Percentiles rank a stretch among this genome's conserved stretches.
Evolutionary conservation across 2,797 vertebrate species (phyloP).

Genomic region (Muscicapa striata): DNA sequence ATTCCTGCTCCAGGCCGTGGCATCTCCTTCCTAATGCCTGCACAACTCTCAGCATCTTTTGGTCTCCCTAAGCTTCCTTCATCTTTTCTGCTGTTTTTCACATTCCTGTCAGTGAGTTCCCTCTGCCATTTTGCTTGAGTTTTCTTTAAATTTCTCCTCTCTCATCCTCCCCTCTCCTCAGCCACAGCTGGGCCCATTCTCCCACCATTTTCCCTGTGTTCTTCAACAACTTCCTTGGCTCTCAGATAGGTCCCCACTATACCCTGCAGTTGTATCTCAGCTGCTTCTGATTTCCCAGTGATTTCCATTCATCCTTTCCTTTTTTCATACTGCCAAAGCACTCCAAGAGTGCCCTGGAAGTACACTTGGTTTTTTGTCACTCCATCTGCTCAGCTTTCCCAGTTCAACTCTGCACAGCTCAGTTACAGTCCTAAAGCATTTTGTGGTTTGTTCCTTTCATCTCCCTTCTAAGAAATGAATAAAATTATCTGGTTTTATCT

Average conservation of each 20-base stretch:
- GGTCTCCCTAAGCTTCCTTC: neutral
- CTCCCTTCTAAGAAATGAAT: neutral
- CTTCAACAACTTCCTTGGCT: neutral
- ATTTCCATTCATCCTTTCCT: neutral
- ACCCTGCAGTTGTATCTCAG: neutral
- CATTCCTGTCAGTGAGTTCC: neutral
- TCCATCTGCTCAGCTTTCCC: conserved; percentile 46
- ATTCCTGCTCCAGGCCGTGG: neutral
- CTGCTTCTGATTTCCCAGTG: neutral
- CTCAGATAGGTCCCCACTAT: neutral
- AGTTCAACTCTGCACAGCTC: neutral
- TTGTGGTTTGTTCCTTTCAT: neutral
- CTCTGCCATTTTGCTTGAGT: neutral
- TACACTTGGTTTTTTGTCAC: conserved; percentile 14
- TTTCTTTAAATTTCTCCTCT: neutral
- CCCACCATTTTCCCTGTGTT: neutral
- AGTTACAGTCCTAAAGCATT: neutral
- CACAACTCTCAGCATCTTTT: neutral
- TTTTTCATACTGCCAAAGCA: neutral
- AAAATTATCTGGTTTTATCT: neutral
- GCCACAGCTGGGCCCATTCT: neutral
- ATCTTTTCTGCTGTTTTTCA: neutral
- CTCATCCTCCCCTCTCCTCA: neutral
- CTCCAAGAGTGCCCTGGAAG: conserved; percentile 2
- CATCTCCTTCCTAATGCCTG: neutral